phyloP scores from a whole-genome alignment of 2,888 invertebrate species.

The Saturnia japonica region DNA sequence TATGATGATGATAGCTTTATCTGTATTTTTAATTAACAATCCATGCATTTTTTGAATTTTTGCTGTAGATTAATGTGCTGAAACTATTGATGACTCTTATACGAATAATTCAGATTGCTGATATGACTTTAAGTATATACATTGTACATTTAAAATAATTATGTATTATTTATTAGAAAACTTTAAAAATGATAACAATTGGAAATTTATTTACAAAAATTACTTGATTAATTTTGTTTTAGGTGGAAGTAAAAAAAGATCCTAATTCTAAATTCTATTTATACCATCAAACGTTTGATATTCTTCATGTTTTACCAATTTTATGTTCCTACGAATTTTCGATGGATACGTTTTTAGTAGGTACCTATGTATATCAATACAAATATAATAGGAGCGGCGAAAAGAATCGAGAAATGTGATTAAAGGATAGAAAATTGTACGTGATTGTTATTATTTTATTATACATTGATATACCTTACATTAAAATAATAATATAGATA shows the following conservation, averaged over 20 bases:
- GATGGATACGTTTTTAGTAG: too few relatives aligned
- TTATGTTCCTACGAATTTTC: too few relatives aligned
- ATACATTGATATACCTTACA: too few relatives aligned
- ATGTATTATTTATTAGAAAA: background rate
- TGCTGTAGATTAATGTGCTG: background rate
- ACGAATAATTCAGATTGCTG: background rate
- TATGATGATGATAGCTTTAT: background rate
- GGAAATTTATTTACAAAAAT: background rate
- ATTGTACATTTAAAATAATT: background rate
- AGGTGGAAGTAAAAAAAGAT: background rate
- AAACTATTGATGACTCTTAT: background rate
- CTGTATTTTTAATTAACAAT: background rate
- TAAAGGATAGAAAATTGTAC: too few relatives aligned
- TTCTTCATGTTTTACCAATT: too few relatives aligned
- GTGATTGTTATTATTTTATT: too few relatives aligned
- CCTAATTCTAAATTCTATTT: background rate
- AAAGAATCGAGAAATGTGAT: too few relatives aligned
- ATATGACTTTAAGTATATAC: background rate
- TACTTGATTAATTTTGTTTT: background rate
- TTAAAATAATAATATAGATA: too few relatives aligned
- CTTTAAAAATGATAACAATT: background rate
- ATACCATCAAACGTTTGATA: too few relatives aligned
- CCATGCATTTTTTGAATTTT: background rate
- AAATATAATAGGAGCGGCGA: too few relatives aligned
- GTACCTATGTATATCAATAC: too few relatives aligned